These are phyloP conservation scores for Drosophila siamana DNA, from an alignment of 2,888 invertebrate genomes.

Conservation along the genomic window DNA sequence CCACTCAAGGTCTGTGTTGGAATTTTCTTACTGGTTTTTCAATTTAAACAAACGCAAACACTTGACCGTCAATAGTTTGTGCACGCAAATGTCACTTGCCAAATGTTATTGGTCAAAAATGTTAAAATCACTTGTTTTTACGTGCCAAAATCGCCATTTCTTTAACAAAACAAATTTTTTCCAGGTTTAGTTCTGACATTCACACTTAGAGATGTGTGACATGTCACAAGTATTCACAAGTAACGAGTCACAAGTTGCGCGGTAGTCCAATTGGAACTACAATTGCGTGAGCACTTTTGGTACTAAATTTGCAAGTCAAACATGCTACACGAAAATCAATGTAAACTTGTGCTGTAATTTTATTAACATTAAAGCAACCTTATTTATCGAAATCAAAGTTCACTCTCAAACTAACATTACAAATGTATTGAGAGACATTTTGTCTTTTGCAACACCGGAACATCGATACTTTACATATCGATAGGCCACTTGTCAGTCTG, in stretches of 20 bases:
- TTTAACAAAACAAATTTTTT: constrained; percentile 72
- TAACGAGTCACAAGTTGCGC: constrained; percentile 26
- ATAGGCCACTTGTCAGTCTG: constrained; percentile 54
- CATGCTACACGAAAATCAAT: no score
- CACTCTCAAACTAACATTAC: background rate
- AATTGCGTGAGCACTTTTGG: background rate
- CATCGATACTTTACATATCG: constrained; percentile 41
- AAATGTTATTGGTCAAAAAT: constrained; percentile 24
- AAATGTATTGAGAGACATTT: background rate
- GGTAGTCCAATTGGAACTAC: constrained; percentile 22
- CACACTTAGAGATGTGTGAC: constrained; percentile 56
- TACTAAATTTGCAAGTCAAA: background rate
- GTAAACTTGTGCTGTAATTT: background rate
- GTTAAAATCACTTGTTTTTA: constrained; percentile 36
- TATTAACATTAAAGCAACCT: background rate
- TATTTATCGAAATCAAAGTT: background rate
- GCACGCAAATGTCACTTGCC: constrained; percentile 22
- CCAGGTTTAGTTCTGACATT: constrained; percentile 63
- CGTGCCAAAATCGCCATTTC: constrained; percentile 60
- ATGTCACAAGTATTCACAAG: constrained; percentile 27
- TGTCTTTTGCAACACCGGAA: constrained; percentile 33
- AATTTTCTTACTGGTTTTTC: constrained; percentile 57
- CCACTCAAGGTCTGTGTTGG: constrained; percentile 78
- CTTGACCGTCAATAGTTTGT: constrained; percentile 15
- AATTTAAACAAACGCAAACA: constrained; percentile 6